Evolutionary conservation across 2,888 invertebrate genomes (phyloP).

Genomic region (Aspidiotus destructor): DNA sequence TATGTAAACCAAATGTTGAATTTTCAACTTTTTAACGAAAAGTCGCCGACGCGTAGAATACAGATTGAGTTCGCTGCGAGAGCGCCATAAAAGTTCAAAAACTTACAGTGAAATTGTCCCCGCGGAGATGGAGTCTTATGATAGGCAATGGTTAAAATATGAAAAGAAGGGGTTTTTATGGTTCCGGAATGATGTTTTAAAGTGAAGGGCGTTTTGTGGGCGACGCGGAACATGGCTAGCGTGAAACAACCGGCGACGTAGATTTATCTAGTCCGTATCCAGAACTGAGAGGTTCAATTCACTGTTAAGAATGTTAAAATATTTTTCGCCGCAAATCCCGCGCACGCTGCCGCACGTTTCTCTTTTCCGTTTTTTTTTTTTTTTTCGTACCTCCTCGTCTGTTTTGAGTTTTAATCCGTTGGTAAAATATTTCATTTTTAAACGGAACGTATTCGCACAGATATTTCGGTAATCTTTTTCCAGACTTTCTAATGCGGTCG

Average conservation of each 20-base stretch:
- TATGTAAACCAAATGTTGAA: constrained; percentile 20
- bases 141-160: constrained; percentile 14
- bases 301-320: constrained; percentile 17
- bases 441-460: neutral
- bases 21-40: constrained; percentile 24
- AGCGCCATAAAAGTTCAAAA: constrained; percentile 22
- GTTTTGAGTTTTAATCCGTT: constrained; percentile 1
- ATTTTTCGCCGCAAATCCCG: neutral
- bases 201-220: constrained; percentile 13
- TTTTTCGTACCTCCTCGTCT: no score
- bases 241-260: constrained; percentile 26
- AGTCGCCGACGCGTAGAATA: constrained; percentile 14
- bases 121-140: neutral
- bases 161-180: constrained; percentile 16
- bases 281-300: constrained; percentile 24
- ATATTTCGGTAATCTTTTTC: constrained; percentile 4
- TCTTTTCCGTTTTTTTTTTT: no score
- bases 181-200: constrained; percentile 18
- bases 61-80: constrained; percentile 13
- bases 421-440: constrained; percentile 4
- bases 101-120: constrained; percentile 4
- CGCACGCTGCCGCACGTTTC: no score
- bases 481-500: constrained; percentile 4
- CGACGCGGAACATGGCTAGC: constrained; percentile 26
- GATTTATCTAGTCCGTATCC: constrained; percentile 19